Conservation (phyloP, 2,888 invertebrate species). For the Atrina japonica region DNA sequence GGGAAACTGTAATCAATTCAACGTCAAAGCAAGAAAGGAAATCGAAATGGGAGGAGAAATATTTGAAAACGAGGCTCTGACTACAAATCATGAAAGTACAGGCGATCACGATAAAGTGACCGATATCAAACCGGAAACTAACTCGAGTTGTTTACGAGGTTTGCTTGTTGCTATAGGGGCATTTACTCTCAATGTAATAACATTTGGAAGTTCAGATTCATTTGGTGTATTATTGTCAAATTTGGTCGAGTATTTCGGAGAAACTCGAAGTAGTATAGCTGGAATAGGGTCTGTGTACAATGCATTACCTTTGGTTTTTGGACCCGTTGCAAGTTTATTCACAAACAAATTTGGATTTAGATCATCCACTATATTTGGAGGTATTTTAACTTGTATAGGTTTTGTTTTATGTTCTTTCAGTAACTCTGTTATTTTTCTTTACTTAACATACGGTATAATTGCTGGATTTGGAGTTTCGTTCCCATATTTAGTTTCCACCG, state of each 20-base stretch:
- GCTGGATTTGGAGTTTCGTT: conserved; percentile 76
- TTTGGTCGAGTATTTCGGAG: conserved; percentile 91
- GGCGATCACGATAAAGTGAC: no score
- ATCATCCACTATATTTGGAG: conserved; percentile 70
- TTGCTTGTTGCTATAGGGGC: conserved; percentile 95
- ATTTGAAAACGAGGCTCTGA: no score
- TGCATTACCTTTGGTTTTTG: conserved; percentile 89
- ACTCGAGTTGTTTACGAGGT: no score
- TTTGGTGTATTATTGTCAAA: conserved; percentile 94
- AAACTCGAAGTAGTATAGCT: conserved; percentile 91
- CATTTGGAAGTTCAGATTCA: conserved; percentile 94
- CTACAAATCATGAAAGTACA: no score
- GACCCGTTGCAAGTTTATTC: conserved; percentile 72
- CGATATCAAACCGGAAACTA: no score
- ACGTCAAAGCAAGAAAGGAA: no score
- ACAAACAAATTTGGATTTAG: conserved; percentile 72
- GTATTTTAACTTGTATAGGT: conserved; percentile 70
- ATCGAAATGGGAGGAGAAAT: no score
- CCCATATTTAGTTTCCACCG: conserved; percentile 75
- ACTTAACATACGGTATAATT: conserved; percentile 75
- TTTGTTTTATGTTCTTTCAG: conserved; percentile 69
- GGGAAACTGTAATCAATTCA: no score
- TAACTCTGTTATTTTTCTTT: conserved; percentile 67
- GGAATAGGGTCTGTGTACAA: conserved; percentile 95
- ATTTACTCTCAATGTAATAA: conserved; percentile 93